Base-by-base conservation (phyloP, 1,140 invertebrate species). In the Wasmannia auropunctata region DNA sequence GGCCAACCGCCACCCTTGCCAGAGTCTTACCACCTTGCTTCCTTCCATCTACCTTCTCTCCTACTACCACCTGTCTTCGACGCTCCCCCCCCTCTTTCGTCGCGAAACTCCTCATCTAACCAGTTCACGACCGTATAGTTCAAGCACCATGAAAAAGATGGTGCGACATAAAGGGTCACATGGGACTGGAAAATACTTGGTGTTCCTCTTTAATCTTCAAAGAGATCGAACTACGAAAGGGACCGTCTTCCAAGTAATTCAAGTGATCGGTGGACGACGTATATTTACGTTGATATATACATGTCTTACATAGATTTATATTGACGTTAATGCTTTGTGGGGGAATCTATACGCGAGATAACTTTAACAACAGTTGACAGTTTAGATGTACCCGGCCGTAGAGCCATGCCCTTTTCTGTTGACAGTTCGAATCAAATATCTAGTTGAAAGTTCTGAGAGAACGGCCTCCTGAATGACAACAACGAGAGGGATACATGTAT, bases 121-220 rank as follows among this genome's bases (percentile, higher is more conserved):
- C 51, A 49, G 7, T 34, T 31, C 40, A 74, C 72, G 56, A 51
- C 19, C 75, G 77, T 83, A 81, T 80, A 76, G 88, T 87, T 88
- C 67, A 74, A 87, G 67, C 84, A 85, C 49, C 89, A 76, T 76
- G 46, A 69, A 91, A 86, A 90, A 87, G 88, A 83, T 87, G 76
- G 80, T 65, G 43, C 75, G 76, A 76, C 89, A 51, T 88, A 90
- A 90, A 90, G 84, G 79, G 79, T 88, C 89, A 69, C 87, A 86
- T 83, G 86, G 91, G 91, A 92, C 91, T 89, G 37, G 16, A 86
- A 88, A 84, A 46, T 90, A 91, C 92, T 92, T 92, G 86, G 74
- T 85, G 86, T 85, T 93, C 86, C 87, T 88, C 87, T 91, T 92
- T 92, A 92, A 92, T 93, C 87, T 88, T 84, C 84, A 77, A 88